Evolutionary conservation across 2,797 vertebrate genomes (phyloP).

Genomic region (Leuciscus waleckii): DNA sequence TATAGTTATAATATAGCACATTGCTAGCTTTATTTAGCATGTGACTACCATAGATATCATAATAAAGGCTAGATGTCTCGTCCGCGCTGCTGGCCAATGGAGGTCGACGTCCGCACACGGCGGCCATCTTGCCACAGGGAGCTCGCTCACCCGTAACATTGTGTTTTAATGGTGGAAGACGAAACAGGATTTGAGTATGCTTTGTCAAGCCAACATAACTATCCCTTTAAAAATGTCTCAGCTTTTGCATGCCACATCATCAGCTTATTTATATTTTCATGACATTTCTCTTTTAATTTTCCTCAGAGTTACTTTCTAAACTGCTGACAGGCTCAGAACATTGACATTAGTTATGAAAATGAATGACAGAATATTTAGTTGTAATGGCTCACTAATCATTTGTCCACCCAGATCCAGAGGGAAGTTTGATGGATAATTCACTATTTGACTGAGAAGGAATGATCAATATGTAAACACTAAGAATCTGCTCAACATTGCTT

Average conservation of each 20-base stretch:
- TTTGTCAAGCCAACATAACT: not conserved
- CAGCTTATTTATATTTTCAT: not conserved
- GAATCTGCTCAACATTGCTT: not conserved
- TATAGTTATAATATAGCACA: too few relatives aligned
- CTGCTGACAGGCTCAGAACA: not conserved
- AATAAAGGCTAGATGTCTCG: too few relatives aligned
- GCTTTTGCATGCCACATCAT: not conserved
- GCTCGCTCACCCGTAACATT: too few relatives aligned
- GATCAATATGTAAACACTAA: constrained; percentile 7
- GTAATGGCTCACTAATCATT: not conserved
- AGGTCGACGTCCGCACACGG: too few relatives aligned
- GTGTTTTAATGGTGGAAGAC: too few relatives aligned
- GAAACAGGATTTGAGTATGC: not conserved
- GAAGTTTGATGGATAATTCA: constrained; percentile 4
- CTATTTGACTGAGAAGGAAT: constrained; percentile 2
- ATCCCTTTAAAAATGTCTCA: not conserved
- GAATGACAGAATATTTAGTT: not conserved
- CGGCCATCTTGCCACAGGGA: too few relatives aligned
- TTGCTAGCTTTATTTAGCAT: not conserved
- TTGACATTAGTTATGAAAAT: not conserved
- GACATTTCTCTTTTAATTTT: not conserved
- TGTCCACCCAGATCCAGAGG: constrained; percentile 6
- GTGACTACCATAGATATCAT: too few relatives aligned
- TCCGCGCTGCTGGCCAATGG: too few relatives aligned
- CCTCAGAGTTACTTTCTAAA: not conserved